Evolutionary conservation across 2,888 invertebrate genomes (phyloP).

Genomic region (Mimumesa dahlbomi): DNA sequence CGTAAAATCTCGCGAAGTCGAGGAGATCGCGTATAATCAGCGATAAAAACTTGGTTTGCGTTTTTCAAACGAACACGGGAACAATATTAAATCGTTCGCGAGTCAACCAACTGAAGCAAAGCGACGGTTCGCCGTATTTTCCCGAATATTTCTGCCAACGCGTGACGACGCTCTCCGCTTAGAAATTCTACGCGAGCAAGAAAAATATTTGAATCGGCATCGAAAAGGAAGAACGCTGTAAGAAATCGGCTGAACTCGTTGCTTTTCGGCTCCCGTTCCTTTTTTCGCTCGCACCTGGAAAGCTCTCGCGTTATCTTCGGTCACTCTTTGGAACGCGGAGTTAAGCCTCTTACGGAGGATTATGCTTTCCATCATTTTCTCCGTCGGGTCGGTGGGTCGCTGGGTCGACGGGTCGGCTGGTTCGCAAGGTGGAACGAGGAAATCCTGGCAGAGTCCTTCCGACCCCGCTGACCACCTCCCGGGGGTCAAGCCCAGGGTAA

Average conservation of each 20-base stretch:
- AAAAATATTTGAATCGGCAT: too few species aligned
- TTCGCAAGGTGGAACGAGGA: not conserved
- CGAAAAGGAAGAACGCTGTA: too few species aligned
- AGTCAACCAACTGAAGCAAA: too few species aligned
- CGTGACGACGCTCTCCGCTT: too few species aligned
- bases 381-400: conserved; percentile 10
- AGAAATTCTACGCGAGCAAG: too few species aligned
- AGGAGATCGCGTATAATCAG: too few species aligned
- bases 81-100: too few species aligned
- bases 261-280: conserved; percentile 1
- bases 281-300: conserved; percentile 42
- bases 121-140: too few species aligned
- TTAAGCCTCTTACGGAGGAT: conserved; percentile 69
- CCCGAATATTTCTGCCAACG: too few species aligned
- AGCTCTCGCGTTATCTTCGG: conserved; percentile 59
- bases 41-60: too few species aligned
- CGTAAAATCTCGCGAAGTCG: not conserved
- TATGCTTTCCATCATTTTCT: conserved; percentile 66
- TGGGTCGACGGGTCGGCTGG: conserved; percentile 19
- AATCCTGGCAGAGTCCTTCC: conserved; percentile 13
- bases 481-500: not conserved
- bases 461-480: not conserved
- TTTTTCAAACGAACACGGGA: too few species aligned
- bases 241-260: conserved; percentile 5
- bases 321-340: conserved; percentile 63